phyloP scores from a whole-genome alignment of 2,113 vertebrate genomes.

The Toxostoma redivivum region DNA sequence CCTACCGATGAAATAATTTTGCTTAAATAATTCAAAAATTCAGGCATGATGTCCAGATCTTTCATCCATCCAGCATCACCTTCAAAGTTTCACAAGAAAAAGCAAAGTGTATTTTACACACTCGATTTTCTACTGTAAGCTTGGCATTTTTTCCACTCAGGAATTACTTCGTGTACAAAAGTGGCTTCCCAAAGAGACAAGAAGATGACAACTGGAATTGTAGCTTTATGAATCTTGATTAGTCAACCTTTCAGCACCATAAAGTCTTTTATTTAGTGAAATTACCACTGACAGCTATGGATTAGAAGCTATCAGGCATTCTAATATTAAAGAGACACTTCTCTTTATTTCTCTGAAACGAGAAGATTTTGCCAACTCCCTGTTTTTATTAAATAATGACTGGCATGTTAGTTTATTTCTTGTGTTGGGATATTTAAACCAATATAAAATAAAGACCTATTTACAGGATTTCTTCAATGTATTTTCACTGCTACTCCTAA shows the following conservation, averaged over 20 bases:
- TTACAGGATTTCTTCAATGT: neutral
- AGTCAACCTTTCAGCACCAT: conserved; percentile 37
- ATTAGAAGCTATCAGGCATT: conserved; percentile 44
- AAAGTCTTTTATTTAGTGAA: conserved; percentile 13
- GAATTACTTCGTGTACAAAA: conserved; percentile 1
- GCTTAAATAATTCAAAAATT: neutral
- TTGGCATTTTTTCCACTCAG: neutral
- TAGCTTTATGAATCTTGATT: conserved; percentile 50
- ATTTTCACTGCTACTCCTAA: neutral
- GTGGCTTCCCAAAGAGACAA: conserved; percentile 16
- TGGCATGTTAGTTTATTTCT: neutral
- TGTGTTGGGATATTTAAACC: neutral
- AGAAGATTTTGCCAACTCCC: neutral
- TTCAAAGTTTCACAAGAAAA: neutral
- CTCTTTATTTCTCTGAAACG: neutral
- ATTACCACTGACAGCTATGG: conserved; percentile 35
- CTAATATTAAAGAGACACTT: conserved; percentile 5
- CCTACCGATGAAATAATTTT: neutral
- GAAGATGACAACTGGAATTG: conserved; percentile 40
- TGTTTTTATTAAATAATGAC: neutral
- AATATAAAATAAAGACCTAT: neutral
- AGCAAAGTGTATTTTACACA: neutral
- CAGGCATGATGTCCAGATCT: neutral
- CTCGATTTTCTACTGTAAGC: neutral
- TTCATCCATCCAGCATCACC: neutral